Evolutionary conservation across 1,140 invertebrate genomes (phyloP), one percentile per base, ranked within the genome.

Genomic region (Bradysia coprophila): DNA sequence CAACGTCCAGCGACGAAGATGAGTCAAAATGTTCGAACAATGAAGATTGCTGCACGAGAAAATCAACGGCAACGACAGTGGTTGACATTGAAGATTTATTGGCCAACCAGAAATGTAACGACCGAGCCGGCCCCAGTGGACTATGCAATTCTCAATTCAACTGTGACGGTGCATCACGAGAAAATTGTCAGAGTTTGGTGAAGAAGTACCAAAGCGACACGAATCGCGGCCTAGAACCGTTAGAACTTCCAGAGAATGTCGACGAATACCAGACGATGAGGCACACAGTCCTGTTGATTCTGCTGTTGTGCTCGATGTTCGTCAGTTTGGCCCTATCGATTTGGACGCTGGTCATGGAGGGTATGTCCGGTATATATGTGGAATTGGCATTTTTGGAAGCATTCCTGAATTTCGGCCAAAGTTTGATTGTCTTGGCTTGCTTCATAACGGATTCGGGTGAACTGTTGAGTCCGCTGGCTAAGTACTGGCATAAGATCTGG

Each of bases 311-410:
- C 36, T 87, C 83, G 15, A 92, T 93, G 80, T 88, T 92, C 63
- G 76, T 92, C 49, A 85, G 82, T 21, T 64, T 94, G 43, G 78
- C 85, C 0, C 71, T 93, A 41, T 88, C 80, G 22, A 69, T 86
- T 13, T 92, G 89, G 78, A 83, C 78, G 11, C 58, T 94, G 43
- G 71, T 94, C 44, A 76, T 80, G 66, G 84, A 89, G 55, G 73
- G 84, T 51, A 73, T 84, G 53, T 79, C 79, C 37, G 91, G 89
- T 1, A 81, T 94, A 45, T 93, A 89, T 58, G 71, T 93, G 0
- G 89, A 94, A 63, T 63, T 96, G 18, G 76, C 86, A 48, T 95
- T 93, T 60, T 62, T 97, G 21, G 88, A 95, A 61, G 77, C 82
- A 15, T 80, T 84, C 24, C 67, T 92, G 1, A 87, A 83, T 54